Evolutionary conservation across 1,140 invertebrate species (phyloP).

Genomic region (Camponotus vicinus): DNA sequence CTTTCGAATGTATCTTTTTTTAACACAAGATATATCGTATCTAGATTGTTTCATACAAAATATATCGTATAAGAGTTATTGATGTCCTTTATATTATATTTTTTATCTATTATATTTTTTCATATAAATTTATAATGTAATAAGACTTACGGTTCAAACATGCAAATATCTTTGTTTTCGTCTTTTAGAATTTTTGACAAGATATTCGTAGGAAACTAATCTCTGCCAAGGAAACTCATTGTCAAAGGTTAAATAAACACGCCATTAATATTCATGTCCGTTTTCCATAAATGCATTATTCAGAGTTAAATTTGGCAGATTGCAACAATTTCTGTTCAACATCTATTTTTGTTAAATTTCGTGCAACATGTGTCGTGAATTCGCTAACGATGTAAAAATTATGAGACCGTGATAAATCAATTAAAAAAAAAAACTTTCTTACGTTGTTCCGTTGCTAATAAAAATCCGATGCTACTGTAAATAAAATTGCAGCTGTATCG

Average conservation of each 20-base stretch:
- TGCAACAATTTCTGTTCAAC: slow-evolving; percentile 19
- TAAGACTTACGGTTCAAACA: no score
- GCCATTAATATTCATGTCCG: slow-evolving; percentile 38
- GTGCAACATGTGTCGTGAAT: not conserved
- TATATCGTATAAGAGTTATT: not conserved
- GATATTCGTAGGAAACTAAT: slow-evolving; percentile 27
- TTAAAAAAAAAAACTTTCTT: not conserved
- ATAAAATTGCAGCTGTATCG: not conserved
- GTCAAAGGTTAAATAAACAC: not conserved
- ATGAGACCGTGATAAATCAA: not conserved
- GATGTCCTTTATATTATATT: not conserved
- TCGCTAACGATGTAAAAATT: slow-evolving; percentile 30
- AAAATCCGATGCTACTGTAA: not conserved
- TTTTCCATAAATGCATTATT: slow-evolving; percentile 38
- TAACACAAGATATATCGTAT: not conserved
- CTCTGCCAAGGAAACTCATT: slow-evolving; percentile 11
- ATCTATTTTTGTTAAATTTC: slow-evolving; percentile 10
- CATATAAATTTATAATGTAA: no score
- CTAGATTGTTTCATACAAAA: not conserved
- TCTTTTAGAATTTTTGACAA: not conserved
- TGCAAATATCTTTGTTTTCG: not conserved
- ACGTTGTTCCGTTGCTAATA: not conserved
- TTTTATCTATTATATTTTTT: not conserved
- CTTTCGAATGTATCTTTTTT: slow-evolving; percentile 3
- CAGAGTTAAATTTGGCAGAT: slow-evolving; percentile 18